These are phyloP conservation scores for Drosophila colorata DNA, from an alignment of 2,888 invertebrate species.

Conservation along the genomic window DNA sequence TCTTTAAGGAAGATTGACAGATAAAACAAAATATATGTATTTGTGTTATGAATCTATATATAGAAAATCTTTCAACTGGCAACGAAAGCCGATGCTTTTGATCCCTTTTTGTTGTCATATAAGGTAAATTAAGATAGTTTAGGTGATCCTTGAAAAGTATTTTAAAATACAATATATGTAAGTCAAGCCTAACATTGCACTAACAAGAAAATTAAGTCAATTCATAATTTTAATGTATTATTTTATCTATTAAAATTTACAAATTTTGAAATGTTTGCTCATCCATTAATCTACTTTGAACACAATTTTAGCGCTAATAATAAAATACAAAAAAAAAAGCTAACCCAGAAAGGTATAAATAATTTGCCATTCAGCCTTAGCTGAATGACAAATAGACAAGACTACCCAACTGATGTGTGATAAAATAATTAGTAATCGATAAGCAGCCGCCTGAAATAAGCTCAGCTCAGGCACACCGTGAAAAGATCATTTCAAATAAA, in stretches of 20 bases:
- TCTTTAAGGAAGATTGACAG: conserved; percentile 1
- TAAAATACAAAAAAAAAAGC: neutral
- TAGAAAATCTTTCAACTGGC: conserved; percentile 1
- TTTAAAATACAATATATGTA: too few relatives aligned
- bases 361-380: conserved; percentile 40
- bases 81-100: neutral
- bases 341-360: conserved; percentile 12
- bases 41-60: neutral
- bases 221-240: too few relatives aligned
- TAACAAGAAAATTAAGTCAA: too few relatives aligned
- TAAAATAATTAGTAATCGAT: conserved; percentile 62
- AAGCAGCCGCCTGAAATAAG: conserved; percentile 10
- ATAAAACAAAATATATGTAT: neutral
- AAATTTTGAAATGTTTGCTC: too few relatives aligned
- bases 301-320: too few relatives aligned
- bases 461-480: neutral
- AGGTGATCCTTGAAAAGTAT: too few relatives aligned
- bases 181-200: too few relatives aligned
- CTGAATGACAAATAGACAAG: too few relatives aligned
- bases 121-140: too few relatives aligned
- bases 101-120: too few relatives aligned
- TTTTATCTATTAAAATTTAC: too few relatives aligned
- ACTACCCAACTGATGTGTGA: neutral
- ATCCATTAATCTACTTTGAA: too few relatives aligned
- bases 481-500: neutral